Evolutionary conservation across 2,113 vertebrate species (phyloP), one percentile per base, ranked within the genome.

Genomic region (Lycaon pictus): DNA sequence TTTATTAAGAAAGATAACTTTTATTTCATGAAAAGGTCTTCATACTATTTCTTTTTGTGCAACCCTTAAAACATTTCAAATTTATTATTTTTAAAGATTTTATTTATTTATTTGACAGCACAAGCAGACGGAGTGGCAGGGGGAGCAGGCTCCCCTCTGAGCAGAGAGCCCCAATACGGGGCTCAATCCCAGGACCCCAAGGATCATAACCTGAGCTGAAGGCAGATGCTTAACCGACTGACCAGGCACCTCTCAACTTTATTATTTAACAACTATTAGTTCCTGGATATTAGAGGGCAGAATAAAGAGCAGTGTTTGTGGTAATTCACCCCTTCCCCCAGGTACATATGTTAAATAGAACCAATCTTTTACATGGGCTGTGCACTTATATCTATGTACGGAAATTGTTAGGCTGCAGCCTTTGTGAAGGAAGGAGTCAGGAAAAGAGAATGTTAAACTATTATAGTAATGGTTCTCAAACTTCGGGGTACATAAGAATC

Each of bases 331-430:
- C 20, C 27, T 63, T 25, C 71, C 7, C 79, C n/a, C 3, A 20
- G 23, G 69, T 84, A 29, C 48, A 92, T 82, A 37, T 16, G 15
- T 91, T 96, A 81, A 88, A n/a, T 25, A 96, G 58, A 87, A 53
- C 35, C 16, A 32, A 8, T 58, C 19, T 87, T 88, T 19, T 69
- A 37, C n/a, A 32, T n/a, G 74, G 43, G 7, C n/a, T 65, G 10
- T 74, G 48, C 23, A 85, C 60, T 35, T 5, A 9, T 80, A 25
- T 76, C 12, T 7, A 5, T 53, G 27, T 88, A 22, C 76, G 48
- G 67, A 88, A 88, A 53, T 93, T 51, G 67, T 37, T 23, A 82
- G 67, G 58, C 13, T 15, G 48, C 9, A 53, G 32, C 19, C 23
- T 71, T 53, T 37, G 12, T 27, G 25, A 65, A 84, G 62, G 82